These are phyloP conservation scores for Heliconius ethilla DNA, from an alignment of 2,888 invertebrate genomes.

Conservation along the genomic window DNA sequence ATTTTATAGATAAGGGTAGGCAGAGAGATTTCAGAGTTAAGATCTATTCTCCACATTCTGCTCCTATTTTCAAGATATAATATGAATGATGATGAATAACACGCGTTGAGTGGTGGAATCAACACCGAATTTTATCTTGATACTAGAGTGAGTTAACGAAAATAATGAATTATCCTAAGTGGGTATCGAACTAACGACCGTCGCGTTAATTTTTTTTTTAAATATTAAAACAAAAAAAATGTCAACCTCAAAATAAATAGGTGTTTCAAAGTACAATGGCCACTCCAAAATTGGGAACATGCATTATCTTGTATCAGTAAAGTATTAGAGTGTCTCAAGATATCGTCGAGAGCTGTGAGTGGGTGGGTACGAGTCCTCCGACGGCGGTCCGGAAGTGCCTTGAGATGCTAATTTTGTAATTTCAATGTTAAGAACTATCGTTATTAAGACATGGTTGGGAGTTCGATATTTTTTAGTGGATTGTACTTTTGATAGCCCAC, in stretches of 20 bases:
- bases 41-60: no score
- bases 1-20: no score
- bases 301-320: conserved; percentile 59
- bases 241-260: conserved; percentile 17
- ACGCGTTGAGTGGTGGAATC: neutral
- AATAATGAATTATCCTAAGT: neutral
- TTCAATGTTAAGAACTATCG: conserved; percentile 20
- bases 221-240: neutral
- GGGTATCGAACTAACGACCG: neutral
- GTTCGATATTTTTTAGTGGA: neutral
- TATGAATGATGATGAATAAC: no score
- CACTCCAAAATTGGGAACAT: conserved; percentile 56
- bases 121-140: neutral
- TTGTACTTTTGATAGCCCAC: neutral
- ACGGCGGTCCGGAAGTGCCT: conserved; percentile 20
- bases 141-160: neutral
- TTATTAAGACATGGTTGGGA: neutral
- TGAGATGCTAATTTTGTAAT: conserved; percentile 25
- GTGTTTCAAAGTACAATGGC: conserved; percentile 33
- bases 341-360: conserved; percentile 35
- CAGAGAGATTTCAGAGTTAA: no score
- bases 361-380: conserved; percentile 33
- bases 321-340: conserved; percentile 45
- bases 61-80: no score
- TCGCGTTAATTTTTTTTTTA: neutral